phyloP scores from a whole-genome alignment of 2,797 vertebrate genomes.

The Stomatorhinus walkeri region DNA sequence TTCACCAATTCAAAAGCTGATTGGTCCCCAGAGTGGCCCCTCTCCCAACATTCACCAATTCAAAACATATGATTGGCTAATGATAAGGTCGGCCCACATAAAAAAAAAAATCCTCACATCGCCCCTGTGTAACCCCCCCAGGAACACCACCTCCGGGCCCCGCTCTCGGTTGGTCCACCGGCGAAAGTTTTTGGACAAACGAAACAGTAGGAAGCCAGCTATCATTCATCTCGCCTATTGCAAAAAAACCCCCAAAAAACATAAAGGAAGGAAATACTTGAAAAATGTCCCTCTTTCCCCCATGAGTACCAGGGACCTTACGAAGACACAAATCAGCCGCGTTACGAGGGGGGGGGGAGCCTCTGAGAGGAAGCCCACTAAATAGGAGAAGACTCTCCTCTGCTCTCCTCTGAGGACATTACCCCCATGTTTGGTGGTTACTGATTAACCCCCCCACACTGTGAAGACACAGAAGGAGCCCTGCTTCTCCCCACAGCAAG shows the following conservation, averaged over 20 bases:
- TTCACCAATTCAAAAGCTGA: not conserved
- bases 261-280: not conserved
- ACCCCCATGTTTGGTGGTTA: not conserved
- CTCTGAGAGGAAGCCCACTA: not conserved
- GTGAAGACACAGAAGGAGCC: not conserved
- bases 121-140: not conserved
- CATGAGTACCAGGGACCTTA: not conserved
- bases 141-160: not conserved
- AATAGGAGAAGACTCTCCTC: not conserved
- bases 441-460: not conserved
- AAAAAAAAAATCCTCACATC: not conserved
- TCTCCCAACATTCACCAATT: not conserved
- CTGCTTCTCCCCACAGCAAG: not conserved
- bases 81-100: not conserved
- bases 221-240: not conserved
- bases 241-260: not conserved
- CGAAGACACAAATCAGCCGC: not conserved
- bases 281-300: not conserved
- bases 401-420: not conserved
- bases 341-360: not conserved
- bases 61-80: not conserved
- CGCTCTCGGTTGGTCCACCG: not conserved
- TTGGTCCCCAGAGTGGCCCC: not conserved
- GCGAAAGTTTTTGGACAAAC: not conserved
- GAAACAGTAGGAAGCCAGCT: not conserved